These are phyloP conservation scores for Drosophila melanocephala DNA, from an alignment of 2,888 invertebrate species.

Conservation along the genomic window DNA sequence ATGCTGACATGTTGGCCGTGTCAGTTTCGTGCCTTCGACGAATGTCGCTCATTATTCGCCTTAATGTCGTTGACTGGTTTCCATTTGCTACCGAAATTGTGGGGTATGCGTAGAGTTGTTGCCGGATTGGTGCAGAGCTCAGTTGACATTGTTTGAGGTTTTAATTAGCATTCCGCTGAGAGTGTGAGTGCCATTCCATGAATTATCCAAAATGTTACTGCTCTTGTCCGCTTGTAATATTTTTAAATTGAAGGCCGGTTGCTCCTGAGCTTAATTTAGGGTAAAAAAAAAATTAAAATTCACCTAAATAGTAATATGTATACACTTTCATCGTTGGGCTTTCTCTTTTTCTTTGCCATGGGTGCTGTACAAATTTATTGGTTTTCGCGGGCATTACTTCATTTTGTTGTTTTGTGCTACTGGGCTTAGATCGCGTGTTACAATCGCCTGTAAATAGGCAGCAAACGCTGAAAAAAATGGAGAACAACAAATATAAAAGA, in stretches of 20 bases:
- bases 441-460: slow-evolving; percentile 71
- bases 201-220: background rate
- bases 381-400: slow-evolving; percentile 63
- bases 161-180: background rate
- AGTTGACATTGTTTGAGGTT: background rate
- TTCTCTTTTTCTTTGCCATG: slow-evolving; percentile 38
- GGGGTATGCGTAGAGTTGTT: background rate
- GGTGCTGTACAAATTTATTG: slow-evolving; percentile 68
- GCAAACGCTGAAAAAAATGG: slow-evolving; percentile 30
- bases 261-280: slow-evolving; percentile 12
- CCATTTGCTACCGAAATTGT: slow-evolving; percentile 4
- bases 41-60: slow-evolving; percentile 71
- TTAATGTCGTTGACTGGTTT: slow-evolving; percentile 60
- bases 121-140: background rate
- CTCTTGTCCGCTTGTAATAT: background rate
- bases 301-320: slow-evolving; percentile 30
- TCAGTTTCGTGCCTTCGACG: slow-evolving; percentile 36
- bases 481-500: slow-evolving; percentile 25
- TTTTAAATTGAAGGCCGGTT: background rate
- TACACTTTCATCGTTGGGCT: slow-evolving; percentile 44
- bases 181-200: background rate
- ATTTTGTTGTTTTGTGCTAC: slow-evolving; percentile 40
- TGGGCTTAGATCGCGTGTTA: slow-evolving; percentile 71
- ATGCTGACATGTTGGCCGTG: slow-evolving; percentile 40
- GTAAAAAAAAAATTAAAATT: background rate